These are phyloP conservation scores for Clostera curtula DNA, from an alignment of 2,888 invertebrate genomes.

Conservation along the genomic window DNA sequence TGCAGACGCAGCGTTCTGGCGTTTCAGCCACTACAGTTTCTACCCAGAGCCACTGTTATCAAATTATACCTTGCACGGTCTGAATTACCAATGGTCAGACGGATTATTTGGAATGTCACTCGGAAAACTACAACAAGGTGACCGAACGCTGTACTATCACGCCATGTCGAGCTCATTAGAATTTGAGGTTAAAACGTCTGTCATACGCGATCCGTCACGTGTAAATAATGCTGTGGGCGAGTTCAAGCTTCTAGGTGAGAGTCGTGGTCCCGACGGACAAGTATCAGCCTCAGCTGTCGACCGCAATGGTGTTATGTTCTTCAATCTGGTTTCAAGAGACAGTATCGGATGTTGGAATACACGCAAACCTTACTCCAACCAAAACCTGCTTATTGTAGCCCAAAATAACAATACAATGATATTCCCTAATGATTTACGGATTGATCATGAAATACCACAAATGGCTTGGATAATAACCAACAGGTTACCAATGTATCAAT, in stretches of 20 bases:
- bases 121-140: constrained; percentile 72
- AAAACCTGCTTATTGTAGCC: constrained; percentile 79
- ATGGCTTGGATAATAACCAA: constrained; percentile 86
- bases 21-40: constrained; percentile 81
- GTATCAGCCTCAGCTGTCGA: constrained; percentile 85
- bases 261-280: constrained; percentile 79
- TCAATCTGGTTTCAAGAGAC: constrained; percentile 85
- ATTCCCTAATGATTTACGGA: constrained; percentile 87
- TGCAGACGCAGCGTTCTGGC: constrained; percentile 76
- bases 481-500: constrained; percentile 83
- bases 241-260: constrained; percentile 59
- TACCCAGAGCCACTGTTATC: constrained; percentile 83
- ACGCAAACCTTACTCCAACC: constrained; percentile 79
- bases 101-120: constrained; percentile 86
- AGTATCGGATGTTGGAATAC: constrained; percentile 90
- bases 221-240: constrained; percentile 50
- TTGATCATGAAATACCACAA: constrained; percentile 82
- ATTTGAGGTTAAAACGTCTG: constrained; percentile 81
- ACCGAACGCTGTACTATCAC: constrained; percentile 84
- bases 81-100: constrained; percentile 88
- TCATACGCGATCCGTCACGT: constrained; percentile 78
- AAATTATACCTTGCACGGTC: constrained; percentile 82
- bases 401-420: constrained; percentile 77
- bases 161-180: constrained; percentile 88
- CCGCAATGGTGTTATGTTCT: constrained; percentile 85